Base-by-base conservation (phyloP, 2,797 vertebrate species). In the Pterois miles region DNA sequence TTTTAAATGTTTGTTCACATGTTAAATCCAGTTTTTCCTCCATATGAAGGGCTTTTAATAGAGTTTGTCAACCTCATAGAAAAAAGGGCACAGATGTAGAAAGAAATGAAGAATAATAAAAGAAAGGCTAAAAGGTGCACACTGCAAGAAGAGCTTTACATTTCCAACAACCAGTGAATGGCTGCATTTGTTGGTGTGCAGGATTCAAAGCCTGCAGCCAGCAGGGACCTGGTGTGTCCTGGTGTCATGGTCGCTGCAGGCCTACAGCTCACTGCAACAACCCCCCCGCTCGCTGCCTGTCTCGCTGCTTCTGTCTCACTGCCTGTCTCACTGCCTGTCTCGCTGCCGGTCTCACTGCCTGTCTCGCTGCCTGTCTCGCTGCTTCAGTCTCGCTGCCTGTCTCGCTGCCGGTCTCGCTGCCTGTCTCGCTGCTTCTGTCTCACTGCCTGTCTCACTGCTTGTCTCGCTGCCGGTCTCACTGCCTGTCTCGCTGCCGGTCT, bases 161-260 rank as follows among this genome's bases (percentile, higher is more conserved):
- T 54, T 22, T 60, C 40, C 60, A 58, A 77, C 38, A 70, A 73
- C n/a, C 56, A 50, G n/a, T 16, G 2, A 74, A 40, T 18, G 65
- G 36, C 57, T 65, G 33, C 58, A 33, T 85, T 85, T 79, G 80
- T 77, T 83, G 65, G 64, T 54, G 33, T 81, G 81, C 71, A 52
- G 66, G 76, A 81, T 76, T 80, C 76, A 72, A 82, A 80, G 36
- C 71, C 29, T 23, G 4, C 33, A 71, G 81, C 60, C 65, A 46
- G 78, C 57, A 3, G 76, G 68, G 73, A 63, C 60, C 58, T 68
- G 66, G 10, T 70, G 66, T 72, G 73, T 83, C 56, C 74, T 36
- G 74, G 60, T 81, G 80, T 80, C 69, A 73, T 65, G 86, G 80
- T 74, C 10, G 22, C 86, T 85, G 82, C 72, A 80, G 87, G 85